Evolutionary conservation across 2,888 invertebrate species (phyloP), one percentile per base, ranked within the genome.

Genomic region (Acleris laterana): DNA sequence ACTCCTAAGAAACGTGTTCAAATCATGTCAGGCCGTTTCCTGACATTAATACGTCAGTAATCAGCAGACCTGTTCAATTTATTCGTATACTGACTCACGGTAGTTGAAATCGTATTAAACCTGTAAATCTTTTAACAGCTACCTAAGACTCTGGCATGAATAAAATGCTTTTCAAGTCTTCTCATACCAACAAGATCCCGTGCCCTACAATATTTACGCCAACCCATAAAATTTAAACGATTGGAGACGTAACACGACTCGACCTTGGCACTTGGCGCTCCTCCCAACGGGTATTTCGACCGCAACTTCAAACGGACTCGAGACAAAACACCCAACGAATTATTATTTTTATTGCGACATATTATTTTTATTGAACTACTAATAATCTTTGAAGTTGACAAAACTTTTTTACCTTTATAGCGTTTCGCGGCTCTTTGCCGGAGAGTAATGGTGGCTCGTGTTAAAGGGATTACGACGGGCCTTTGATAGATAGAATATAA

Each of bases 181-280:
- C 13, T 38, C 11, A 38, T 38, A 38, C 38, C 38, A 13, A 38
- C 38, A 32, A 32, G 11, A 32, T 32, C 32, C 32, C 25, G 9
- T 32, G 32, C 32, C 32, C 11, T 38, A 13, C 38, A 13, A 38
- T 38, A 38, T 38, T 38, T 38, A 38, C 38, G 38, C 38, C 1
- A 38, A 38, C 13, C 5, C 38, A 38, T 38, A 38, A 9, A 32
- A 13, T 38, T 38, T 13, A 38, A 38, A 38, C 38, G 38, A 3
- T 38, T 38, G 38, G 4, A 38, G 13, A 38, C 9, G 38, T 38
- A 4, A 38, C 9, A 46, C n/a, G 16, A 44, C 17, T n/a, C 25
- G 63, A 63, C 63, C 57, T 63, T 63, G 63, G 5, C 25, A 44
- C n/a, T 57, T 63, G 63, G 63, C 63, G 44, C n/a, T 6, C 16